These are phyloP conservation scores for Chloroceryle amazona DNA, from an alignment of 2,797 vertebrate species.

Conservation along the genomic window DNA sequence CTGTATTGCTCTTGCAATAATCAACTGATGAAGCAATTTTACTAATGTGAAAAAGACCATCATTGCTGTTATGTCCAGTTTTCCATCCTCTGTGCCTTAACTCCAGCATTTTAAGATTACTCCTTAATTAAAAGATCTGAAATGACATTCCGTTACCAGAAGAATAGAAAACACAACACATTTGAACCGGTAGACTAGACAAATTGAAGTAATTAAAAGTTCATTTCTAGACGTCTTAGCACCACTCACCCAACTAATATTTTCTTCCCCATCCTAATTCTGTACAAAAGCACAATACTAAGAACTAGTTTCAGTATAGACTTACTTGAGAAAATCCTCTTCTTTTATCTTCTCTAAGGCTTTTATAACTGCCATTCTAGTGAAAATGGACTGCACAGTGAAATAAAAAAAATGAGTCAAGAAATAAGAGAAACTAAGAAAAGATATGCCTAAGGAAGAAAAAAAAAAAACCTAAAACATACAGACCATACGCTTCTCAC, in stretches of 20 bases:
- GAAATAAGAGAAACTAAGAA: conserved; percentile 24
- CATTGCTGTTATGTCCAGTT: neutral
- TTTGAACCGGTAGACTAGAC: conserved; percentile 1
- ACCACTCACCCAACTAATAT: neutral
- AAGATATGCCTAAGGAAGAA: conserved; percentile 49
- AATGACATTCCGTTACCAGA: neutral
- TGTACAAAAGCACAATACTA: conserved; percentile 16
- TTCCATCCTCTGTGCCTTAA: neutral
- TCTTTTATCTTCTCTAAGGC: conserved; percentile 94
- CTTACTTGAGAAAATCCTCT: conserved; percentile 89
- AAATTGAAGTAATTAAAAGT: conserved; percentile 5
- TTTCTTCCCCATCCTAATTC: conserved; percentile 22
- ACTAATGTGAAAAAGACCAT: neutral
- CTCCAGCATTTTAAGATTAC: neutral
- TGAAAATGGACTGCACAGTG: conserved; percentile 91
- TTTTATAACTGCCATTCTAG: conserved; percentile 97
- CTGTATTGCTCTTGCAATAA: neutral
- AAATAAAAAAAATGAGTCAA: conserved; percentile 70
- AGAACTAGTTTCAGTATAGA: conserved; percentile 45
- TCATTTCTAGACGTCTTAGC: neutral
- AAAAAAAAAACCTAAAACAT: neutral
- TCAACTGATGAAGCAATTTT: neutral
- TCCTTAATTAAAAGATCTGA: conserved; percentile 9
- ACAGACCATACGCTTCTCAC: neutral
- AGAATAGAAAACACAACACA: neutral